Base-by-base conservation (phyloP, 2,797 vertebrate genomes). In the Coendou prehensilis region DNA sequence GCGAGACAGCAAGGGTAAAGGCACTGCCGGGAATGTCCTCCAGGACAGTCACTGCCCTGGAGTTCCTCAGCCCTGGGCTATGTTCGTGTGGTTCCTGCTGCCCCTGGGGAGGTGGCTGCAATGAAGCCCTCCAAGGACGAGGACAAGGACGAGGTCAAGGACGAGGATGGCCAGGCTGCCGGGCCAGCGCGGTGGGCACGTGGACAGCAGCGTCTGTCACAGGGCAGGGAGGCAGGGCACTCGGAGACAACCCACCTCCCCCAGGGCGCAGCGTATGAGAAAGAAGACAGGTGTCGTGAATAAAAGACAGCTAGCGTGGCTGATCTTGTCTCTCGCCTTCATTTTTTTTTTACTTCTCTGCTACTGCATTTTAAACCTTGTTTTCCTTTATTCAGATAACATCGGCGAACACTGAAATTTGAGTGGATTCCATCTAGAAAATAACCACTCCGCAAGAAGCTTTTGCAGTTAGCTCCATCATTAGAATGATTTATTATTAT, bases 341-440 rank as follows among this genome's bases (percentile, higher is more conserved):
- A 52, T 1, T 14, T 9, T 80, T 64, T 57, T 50, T 52, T 52
- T 56, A 1, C 45, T 95, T 90, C 90, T 57, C 59, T 64, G 26
- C 17, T 23, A 67, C 87, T 80, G 57, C 11, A 50, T 94, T 92
- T 95, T 41, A 41, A 69, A 78, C 18, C 76, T 69, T 57, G 33
- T 57, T 95, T 89, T 71, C 26, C 63, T n/a, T 9, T 61, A 23
- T 3, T 37, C 5, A 18, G n/a, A 86, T 50, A 6, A 64, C 14
- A 20, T 14, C 20, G 10, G 1, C 1, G 15, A 80, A 45, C 1
- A 18, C 57, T 52, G 37, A 63, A 76, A 91, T 88, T 86, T 79
- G 92, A 59, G 93, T 23, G 15, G 81, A 18, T 80, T 79, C 57
- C 0, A 6, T 56, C 82, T 13, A 87, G 84, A 84, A 79, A 37